Conservation (phyloP, 2,888 invertebrate genomes). For the Acleris literana region DNA sequence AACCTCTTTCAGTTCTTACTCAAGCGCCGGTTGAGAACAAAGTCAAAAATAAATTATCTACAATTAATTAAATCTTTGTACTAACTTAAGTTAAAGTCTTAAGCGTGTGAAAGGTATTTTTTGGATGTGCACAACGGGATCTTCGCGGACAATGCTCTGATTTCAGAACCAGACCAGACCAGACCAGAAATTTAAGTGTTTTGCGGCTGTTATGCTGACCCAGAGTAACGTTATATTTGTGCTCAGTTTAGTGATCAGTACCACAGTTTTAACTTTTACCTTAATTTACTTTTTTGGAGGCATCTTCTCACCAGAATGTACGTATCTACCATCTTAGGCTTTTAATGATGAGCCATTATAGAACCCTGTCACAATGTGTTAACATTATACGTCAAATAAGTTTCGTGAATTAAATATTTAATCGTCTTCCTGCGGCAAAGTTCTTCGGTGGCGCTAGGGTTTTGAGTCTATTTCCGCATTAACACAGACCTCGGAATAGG, state of each 20-base stretch:
- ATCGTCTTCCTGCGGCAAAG: no score
- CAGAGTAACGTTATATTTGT: slow-evolving; percentile 7
- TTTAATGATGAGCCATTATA: no score
- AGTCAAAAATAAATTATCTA: no score
- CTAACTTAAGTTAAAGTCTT: not conserved
- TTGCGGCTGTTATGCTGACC: slow-evolving; percentile 9
- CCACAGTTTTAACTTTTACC: not conserved
- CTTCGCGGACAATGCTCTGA: slow-evolving; percentile 28
- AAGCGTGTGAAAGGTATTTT: not conserved
- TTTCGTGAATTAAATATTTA: no score
- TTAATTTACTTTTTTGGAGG: slow-evolving; percentile 17
- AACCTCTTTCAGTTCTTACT: slow-evolving; percentile 1
- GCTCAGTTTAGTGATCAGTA: slow-evolving; percentile 13
- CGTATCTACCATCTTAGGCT: not conserved
- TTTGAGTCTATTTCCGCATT: no score
- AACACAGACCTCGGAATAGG: no score
- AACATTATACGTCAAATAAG: no score
- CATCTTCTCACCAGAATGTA: slow-evolving; percentile 20
- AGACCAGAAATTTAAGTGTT: slow-evolving; percentile 4
- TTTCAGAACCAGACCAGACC: slow-evolving; percentile 16
- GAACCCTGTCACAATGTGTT: no score
- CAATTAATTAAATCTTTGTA: no score
- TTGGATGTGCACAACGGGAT: slow-evolving; percentile 15
- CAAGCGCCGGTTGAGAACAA: no score
- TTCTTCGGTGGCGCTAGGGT: no score